These are phyloP conservation scores for Pachycephala philippinensis DNA, from an alignment of 2,113 vertebrate genomes.

Conservation along the genomic window DNA sequence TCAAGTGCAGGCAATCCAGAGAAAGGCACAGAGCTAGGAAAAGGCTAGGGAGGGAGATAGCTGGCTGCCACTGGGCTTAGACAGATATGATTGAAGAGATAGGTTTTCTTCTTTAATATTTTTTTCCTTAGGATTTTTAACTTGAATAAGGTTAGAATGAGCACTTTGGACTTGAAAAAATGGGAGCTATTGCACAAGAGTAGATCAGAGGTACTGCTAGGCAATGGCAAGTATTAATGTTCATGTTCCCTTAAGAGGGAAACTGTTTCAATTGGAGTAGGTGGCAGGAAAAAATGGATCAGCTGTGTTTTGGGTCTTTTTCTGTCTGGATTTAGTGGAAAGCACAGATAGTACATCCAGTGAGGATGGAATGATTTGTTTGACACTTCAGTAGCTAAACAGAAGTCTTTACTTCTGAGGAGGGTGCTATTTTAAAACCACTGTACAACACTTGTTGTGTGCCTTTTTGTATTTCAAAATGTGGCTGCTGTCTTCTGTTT, in stretches of 20 bases:
- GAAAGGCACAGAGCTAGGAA: neutral
- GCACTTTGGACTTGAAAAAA: neutral
- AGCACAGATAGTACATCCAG: slow-evolving; percentile 12
- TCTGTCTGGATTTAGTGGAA: slow-evolving; percentile 28
- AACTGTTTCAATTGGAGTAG: slow-evolving; percentile 7
- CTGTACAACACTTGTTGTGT: neutral
- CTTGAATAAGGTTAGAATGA: neutral
- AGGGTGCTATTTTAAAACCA: slow-evolving; percentile 8
- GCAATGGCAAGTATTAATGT: neutral
- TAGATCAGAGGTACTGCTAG: neutral
- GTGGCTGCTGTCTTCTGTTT: neutral
- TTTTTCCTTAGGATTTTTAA: neutral
- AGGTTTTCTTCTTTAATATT: neutral
- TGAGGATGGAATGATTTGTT: slow-evolving; percentile 13
- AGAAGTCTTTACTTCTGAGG: neutral
- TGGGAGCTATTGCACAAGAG: neutral
- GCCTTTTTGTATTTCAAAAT: neutral
- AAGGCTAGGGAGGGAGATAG: neutral
- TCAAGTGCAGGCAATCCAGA: neutral
- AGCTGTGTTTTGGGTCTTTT: slow-evolving; percentile 37
- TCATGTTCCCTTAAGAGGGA: neutral
- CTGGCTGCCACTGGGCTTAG: neutral
- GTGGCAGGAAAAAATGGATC: slow-evolving; percentile 47
- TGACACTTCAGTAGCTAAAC: slow-evolving; percentile 26
- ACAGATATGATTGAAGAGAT: neutral